Conservation (phyloP, 2,113 vertebrate genomes). For the Bos indicus region DNA sequence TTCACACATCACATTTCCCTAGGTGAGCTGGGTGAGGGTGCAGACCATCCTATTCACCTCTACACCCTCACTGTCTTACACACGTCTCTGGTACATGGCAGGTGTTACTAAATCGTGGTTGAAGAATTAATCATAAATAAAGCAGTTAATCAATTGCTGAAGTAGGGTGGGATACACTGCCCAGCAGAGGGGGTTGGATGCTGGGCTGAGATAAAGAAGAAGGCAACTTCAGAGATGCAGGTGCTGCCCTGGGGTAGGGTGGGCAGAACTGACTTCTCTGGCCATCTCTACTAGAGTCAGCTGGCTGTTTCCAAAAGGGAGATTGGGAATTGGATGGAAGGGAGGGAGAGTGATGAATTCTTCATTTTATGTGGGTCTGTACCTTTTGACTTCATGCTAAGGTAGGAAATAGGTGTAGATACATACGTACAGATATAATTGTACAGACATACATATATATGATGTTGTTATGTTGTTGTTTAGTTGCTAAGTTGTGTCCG, state of each 20-base stretch:
- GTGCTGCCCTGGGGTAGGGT: rapidly evolving
- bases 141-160: not conserved
- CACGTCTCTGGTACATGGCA: not conserved
- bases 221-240: not conserved
- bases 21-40: not conserved
- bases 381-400: not conserved
- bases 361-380: not conserved
- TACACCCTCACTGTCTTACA: not conserved
- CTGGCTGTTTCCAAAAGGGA: not conserved
- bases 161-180: not conserved
- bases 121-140: not conserved
- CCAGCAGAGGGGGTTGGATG: not conserved
- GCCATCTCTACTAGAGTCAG: not conserved
- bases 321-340: not conserved
- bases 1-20: rapidly evolving
- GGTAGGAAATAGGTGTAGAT: not conserved
- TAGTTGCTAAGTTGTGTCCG: not conserved
- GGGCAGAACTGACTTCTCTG: not conserved
- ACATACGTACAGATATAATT: not conserved
- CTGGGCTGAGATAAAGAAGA: not conserved
- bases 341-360: not conserved
- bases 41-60: not conserved
- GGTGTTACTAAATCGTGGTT: not conserved
- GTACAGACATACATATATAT: not conserved
- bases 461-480: not conserved